Percentiles rank a stretch among this genome's conserved stretches.
These are phyloP conservation scores for Neodiprion lecontei DNA, from an alignment of 1,140 invertebrate genomes.

Conservation along the genomic window DNA sequence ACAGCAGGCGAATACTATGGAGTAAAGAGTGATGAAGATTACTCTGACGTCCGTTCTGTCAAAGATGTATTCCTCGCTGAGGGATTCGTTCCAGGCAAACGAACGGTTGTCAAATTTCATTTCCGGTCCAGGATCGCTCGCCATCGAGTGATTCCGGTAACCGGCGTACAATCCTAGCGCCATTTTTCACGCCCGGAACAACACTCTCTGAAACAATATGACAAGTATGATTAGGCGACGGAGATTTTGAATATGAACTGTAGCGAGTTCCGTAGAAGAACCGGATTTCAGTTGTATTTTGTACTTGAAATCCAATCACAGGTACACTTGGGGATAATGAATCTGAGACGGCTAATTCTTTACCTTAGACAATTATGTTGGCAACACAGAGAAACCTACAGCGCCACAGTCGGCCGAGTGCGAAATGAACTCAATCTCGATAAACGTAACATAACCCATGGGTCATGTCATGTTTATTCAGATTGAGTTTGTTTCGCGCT, in stretches of 20 bases:
- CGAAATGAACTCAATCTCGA: no score
- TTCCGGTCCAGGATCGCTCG: neutral
- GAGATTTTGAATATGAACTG: neutral
- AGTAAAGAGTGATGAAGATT: conserved; percentile 71
- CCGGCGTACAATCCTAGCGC: neutral
- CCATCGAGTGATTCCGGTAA: neutral
- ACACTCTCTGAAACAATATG: neutral
- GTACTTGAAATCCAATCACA: no score
- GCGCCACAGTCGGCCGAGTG: no score
- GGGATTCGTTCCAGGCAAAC: conserved; percentile 27
- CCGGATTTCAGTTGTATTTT: no score
- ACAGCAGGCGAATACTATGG: conserved; percentile 72
- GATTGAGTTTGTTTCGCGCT: no score
- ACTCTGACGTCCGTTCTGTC: conserved; percentile 68
- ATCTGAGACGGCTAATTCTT: no score
- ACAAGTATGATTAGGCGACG: neutral
- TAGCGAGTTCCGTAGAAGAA: no score
- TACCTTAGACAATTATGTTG: no score
- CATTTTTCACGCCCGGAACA: neutral
- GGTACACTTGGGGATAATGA: no score
- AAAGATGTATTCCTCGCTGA: conserved; percentile 68
- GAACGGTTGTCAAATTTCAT: neutral
- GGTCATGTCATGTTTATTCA: no score
- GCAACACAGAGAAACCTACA: no score
- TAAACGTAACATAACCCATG: no score